Evolutionary conservation across 2,113 vertebrate species (phyloP).

Genomic region (Myxocyprinus asiaticus): DNA sequence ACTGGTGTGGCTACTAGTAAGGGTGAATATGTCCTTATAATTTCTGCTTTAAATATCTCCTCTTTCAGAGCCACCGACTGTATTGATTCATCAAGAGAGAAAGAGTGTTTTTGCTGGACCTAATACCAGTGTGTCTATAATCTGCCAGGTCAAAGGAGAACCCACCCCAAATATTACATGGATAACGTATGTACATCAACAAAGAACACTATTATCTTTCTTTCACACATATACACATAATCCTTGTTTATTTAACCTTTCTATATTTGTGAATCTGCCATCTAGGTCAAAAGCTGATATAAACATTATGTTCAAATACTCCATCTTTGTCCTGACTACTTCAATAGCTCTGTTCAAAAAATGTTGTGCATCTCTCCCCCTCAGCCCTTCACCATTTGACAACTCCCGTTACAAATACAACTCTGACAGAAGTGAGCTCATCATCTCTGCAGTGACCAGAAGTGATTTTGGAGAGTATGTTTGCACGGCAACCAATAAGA

Average conservation of each 20-base stretch:
- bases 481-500: constrained; percentile 71
- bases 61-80: constrained; percentile 65
- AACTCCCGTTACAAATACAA: constrained; percentile 66
- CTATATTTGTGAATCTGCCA: background rate
- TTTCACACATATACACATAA: background rate
- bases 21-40: background rate
- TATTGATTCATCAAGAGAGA: constrained; percentile 48
- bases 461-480: constrained; percentile 65
- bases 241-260: background rate
- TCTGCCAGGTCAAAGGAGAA: constrained; percentile 67
- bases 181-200: constrained; percentile 64
- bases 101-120: constrained; percentile 67
- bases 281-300: too few species aligned
- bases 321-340: too few species aligned
- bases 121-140: constrained; percentile 63
- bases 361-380: background rate
- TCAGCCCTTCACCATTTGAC: constrained; percentile 62
- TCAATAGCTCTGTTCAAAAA: too few species aligned
- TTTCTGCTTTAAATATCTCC: background rate
- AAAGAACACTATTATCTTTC: background rate
- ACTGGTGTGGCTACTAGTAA: too few species aligned
- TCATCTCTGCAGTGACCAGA: constrained; percentile 61
- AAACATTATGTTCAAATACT: too few species aligned
- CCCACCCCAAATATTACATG: constrained; percentile 73
- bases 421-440: constrained; percentile 71